Evolutionary conservation across 1,140 invertebrate species (phyloP), one percentile per base, ranked within the genome.

Genomic region (Zaprionus capensis): DNA sequence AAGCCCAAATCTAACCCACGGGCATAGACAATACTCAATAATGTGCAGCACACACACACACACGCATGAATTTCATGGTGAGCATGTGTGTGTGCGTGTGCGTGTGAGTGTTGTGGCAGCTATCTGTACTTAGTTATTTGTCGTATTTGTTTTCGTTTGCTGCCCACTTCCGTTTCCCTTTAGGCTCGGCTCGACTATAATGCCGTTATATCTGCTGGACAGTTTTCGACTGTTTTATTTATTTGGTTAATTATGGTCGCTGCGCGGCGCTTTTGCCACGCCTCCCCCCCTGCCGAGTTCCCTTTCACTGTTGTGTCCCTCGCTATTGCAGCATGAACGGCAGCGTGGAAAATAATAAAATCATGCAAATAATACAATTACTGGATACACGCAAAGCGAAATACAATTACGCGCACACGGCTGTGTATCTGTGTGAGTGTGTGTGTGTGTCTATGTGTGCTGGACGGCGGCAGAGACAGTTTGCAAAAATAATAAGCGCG

Each of bases 301-400:
- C 22, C 24, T 63, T 22, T 38, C 15, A 1, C 17, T 28, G 38
- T 46, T 55, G 34, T 22, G 3, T 56, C 26, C 28, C 28, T 17
- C 46, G n/a, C 46, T 9, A 22, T 6, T 20, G 56, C 41, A 49
- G 66, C 56, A 6, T 34, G 46, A 58, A 44, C 66, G 53, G 78
- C 69, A 78, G 73, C 46, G 51, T 56, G 51, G 68, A 76, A 78
- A 80, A 87, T 87, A 87, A 87, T 87, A 80, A 88, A 87, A 87
- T 87, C 81, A 87, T 81, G 85, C 81, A 79, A 90, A 88, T 88
- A 88, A 88, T 82, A 88, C 78, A 88, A 88, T 88, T 87, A 87
- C 83, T 70, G 71, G 49, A 81, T 74, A 85, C 76, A 74, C 78
- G 82, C 82, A 88, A 81, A 88, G 84, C 81, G 77, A 88, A 90